Evolutionary conservation across 2,113 vertebrate genomes (phyloP).

Genomic region (Pygoscelis adeliae): DNA sequence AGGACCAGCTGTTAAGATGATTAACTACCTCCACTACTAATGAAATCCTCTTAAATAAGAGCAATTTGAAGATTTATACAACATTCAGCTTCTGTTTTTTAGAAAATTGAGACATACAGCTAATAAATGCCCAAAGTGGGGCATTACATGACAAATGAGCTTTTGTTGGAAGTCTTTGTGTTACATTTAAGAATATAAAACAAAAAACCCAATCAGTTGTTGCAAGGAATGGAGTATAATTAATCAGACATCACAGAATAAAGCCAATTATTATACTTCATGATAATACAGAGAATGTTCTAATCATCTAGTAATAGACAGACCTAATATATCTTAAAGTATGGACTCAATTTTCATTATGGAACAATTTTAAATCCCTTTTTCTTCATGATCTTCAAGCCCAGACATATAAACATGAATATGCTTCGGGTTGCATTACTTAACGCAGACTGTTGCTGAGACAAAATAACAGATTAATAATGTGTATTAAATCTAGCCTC

Average conservation of each 20-base stretch:
- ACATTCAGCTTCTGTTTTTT: neutral
- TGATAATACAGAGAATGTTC: neutral
- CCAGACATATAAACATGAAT: neutral
- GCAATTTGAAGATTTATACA: neutral
- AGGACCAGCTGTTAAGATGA: conserved; percentile 3
- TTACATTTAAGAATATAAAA: neutral
- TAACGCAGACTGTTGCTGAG: neutral
- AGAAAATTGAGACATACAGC: neutral
- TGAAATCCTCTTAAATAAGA: conserved; percentile 17
- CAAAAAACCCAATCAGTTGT: neutral
- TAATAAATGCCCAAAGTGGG: neutral
- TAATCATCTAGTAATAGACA: neutral
- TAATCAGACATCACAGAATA: neutral
- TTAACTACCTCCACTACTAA: conserved; percentile 3
- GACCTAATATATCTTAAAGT: neutral
- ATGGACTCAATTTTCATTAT: neutral
- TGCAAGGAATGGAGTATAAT: neutral
- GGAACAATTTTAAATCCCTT: neutral
- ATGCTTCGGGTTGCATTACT: neutral
- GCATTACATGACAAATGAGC: neutral
- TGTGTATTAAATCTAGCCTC: neutral
- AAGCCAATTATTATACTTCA: neutral
- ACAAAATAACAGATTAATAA: neutral
- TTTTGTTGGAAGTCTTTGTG: neutral
- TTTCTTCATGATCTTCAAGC: neutral